Evolutionary conservation across 2,113 vertebrate genomes (phyloP), one percentile per base, ranked within the genome.

Genomic region (Scomber japonicus): DNA sequence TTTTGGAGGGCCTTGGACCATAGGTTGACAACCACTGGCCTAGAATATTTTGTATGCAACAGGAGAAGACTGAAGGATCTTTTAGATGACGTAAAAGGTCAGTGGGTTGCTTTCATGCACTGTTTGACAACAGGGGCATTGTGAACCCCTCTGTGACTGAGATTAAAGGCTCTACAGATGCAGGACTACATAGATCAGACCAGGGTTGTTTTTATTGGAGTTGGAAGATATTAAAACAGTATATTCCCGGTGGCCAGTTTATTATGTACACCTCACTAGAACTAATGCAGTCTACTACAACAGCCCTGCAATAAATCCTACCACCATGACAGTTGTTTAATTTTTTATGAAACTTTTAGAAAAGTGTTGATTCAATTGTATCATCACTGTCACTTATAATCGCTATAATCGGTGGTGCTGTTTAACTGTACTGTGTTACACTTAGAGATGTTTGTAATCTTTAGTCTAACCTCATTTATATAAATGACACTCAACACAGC

Each of bases 121-220:
- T 59, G 21, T 76, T 16, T 27, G 4, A 31, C 27, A 50, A 48
- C 44, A 40, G 19, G 31, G 17, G n/a, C 9, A 21, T 24, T 27
- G 12, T 2, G 15, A 50, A 35, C 11, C 19, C 6, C 53, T 76
- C 48, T 69, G 60, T 66, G 54, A 64, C 19, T 19, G 50, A 66
- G 63, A 85, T 77, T 49, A 85, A 83, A 85, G 59, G 63, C 55
- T 15, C 46, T 30, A 35, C 49, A 46, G 35, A 40, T 40, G 35
- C 5, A 66, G 3, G n/a, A 30, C 35, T 40, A 51, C 11, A 48
- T 12, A 11, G 31, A 40, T 4, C 14, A 45, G 64, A 54, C 51
- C 5, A 31, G n/a, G 49, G 0, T 49, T 51, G 54, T 35, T 35
- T 17, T 12, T 27, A 40, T 40, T 2, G 6, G 35, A 40, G 35